phyloP scores from a whole-genome alignment of 2,888 invertebrate genomes.

The Uloborus plumipes region DNA sequence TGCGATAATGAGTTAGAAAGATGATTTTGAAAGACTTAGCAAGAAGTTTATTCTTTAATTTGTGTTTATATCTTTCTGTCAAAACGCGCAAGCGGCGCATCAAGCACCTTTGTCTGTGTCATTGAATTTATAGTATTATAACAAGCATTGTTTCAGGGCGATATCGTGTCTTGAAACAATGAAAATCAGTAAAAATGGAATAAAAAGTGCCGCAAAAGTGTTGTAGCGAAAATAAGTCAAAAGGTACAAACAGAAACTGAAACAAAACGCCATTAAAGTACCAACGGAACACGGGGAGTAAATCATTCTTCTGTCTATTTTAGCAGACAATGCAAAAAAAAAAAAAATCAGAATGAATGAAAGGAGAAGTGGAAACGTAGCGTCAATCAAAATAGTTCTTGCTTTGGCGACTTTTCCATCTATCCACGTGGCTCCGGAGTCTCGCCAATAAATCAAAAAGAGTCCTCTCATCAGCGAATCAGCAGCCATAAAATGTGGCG shows the following conservation, averaged over 20 bases:
- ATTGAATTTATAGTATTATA: too few relatives aligned
- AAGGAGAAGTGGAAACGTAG: neutral
- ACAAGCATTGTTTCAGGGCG: neutral
- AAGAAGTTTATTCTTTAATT: too few relatives aligned
- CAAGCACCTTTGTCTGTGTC: too few relatives aligned
- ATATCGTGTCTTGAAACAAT: neutral
- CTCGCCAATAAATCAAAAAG: slow-evolving; percentile 38
- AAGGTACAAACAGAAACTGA: slow-evolving; percentile 4
- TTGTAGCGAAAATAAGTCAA: neutral
- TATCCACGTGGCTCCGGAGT: slow-evolving; percentile 27
- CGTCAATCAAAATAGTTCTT: slow-evolving; percentile 31
- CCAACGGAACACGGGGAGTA: neutral
- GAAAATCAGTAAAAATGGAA: neutral
- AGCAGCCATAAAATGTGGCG: slow-evolving; percentile 42
- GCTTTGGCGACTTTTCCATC: slow-evolving; percentile 34
- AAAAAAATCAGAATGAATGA: neutral
- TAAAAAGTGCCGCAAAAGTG: neutral
- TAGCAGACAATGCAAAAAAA: slow-evolving; percentile 6
- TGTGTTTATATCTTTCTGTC: too few relatives aligned
- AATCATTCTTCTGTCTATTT: slow-evolving; percentile 18
- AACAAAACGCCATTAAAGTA: slow-evolving; percentile 2
- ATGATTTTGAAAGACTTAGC: too few relatives aligned
- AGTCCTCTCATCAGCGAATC: slow-evolving; percentile 32
- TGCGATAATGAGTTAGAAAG: too few relatives aligned
- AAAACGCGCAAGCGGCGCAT: too few relatives aligned